Evolutionary conservation across 1,140 invertebrate species (phyloP).

Genomic region (Eurosta solidaginis): DNA sequence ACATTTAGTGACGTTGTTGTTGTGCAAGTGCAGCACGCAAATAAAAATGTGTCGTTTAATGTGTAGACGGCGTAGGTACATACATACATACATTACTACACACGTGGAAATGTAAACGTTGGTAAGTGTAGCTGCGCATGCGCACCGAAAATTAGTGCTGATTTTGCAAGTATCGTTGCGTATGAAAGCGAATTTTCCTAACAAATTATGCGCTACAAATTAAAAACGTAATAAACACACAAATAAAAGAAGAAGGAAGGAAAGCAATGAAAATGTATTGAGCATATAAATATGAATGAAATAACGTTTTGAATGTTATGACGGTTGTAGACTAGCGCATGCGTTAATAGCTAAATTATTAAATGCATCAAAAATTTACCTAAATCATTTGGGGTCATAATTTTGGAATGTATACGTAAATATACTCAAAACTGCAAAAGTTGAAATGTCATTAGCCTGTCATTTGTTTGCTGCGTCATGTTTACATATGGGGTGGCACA

Average conservation of each 20-base stretch:
- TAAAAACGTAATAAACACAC: not conserved
- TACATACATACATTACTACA: too few relatives aligned
- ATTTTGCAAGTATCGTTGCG: constrained; percentile 24
- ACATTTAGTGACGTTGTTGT: not conserved
- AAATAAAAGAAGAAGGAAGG: not conserved
- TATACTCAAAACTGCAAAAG: not conserved
- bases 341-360: not conserved
- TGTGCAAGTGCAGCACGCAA: not conserved
- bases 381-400: too few relatives aligned
- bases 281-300: not conserved
- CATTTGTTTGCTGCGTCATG: not conserved
- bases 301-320: too few relatives aligned
- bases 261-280: not conserved
- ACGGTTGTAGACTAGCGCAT: too few relatives aligned
- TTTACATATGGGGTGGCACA: not conserved
- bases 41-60: too few relatives aligned
- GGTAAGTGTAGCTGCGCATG: not conserved
- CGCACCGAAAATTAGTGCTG: not conserved
- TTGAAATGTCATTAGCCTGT: not conserved
- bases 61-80: too few relatives aligned
- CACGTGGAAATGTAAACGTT: not conserved
- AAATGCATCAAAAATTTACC: not conserved
- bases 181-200: constrained; percentile 18
- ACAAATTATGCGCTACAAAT: not conserved
- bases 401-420: not conserved